These are phyloP conservation scores for Cheilosia vulpina DNA, from an alignment of 2,888 invertebrate genomes.

Conservation along the genomic window DNA sequence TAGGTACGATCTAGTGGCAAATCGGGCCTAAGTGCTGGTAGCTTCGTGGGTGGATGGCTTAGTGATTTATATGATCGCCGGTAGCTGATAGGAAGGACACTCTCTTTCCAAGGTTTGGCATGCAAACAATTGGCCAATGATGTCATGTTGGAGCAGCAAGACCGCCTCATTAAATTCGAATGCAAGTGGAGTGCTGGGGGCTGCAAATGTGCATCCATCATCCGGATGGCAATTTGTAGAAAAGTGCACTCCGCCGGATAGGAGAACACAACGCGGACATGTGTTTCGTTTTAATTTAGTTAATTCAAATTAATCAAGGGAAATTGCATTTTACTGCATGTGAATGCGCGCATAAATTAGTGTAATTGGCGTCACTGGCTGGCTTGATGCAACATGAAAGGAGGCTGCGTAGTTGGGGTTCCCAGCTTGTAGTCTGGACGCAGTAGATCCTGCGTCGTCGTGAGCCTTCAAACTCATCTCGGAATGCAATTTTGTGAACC, in stretches of 20 bases:
- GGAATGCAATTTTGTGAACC: background rate
- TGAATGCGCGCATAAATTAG: conserved; percentile 74
- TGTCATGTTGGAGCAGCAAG: conserved; percentile 43
- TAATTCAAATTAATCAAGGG: conserved; percentile 83
- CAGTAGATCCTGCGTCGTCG: no score
- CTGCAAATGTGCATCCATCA: conserved; percentile 51
- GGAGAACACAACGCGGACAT: conserved; percentile 70
- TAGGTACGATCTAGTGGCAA: conserved; percentile 58
- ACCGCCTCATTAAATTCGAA: conserved; percentile 34
- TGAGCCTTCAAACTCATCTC: background rate
- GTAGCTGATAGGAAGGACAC: conserved; percentile 41
- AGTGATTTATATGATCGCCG: conserved; percentile 71
- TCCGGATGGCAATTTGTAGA: conserved; percentile 58
- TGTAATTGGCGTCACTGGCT: conserved; percentile 62
- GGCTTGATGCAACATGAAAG: conserved; percentile 49
- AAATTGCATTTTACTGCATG: conserved; percentile 79
- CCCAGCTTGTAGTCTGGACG: conserved; percentile 29
- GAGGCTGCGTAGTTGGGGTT: conserved; percentile 23
- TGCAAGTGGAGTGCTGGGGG: conserved; percentile 10
- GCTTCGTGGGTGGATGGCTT: conserved; percentile 72
- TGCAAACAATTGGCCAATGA: conserved; percentile 44
- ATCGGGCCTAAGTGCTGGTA: conserved; percentile 61
- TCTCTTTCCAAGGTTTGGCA: conserved; percentile 1
- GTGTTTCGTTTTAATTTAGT: conserved; percentile 82
- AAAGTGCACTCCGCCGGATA: conserved; percentile 48